Base-by-base conservation (phyloP, 2,888 invertebrate genomes). In the Piscicola geometra region DNA sequence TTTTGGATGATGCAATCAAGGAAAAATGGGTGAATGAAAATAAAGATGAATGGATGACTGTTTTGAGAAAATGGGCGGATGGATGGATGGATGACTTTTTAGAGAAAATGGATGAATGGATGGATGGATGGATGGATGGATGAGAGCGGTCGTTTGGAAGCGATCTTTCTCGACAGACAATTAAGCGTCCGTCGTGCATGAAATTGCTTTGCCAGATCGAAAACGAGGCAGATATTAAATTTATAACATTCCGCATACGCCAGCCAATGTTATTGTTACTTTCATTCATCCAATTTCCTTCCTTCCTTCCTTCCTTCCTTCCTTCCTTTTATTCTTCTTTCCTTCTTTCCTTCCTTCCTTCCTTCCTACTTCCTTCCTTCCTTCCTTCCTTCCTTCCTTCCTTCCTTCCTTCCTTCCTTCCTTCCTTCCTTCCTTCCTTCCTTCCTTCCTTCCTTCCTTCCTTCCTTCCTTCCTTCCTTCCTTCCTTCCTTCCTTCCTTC, bases 131-230 rank as follows among this genome's bases (percentile, higher is more conserved):
- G 52, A 71, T 50, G 71, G 52, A 71, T 50, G 71, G 52, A 56
- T 56, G 60, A 52, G 71, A 47, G 28, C 33, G 52, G 50, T 71
- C 52, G 71, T 52, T 71, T 71, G 41, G 50, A 71, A 71, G 50
- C 71, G 71, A 71, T 71, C 71, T 71, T 71, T 47, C 71, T 71
- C 71, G 71, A 71, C 71, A 71, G 71, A 71, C 71, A 71, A 71
- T 71, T 71, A 71, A 71, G 47, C 71, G 71, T 50, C 71, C 71
- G 71, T 71, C 52, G 71, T 41, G 47, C 71, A 33, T 71, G 71
- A 71, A 71, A 71, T 71, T 71, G 71, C 71, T 71, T 71, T 50
- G 32, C 50, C 70, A 70, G 41, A 70, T 70, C 70, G 70, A 70
- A 71, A 52, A 71, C 52, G 71, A 47, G 52, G 71, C 71, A 52